Conservation (phyloP, 1,140 invertebrate species). For the Macrobrachium rosenbergii region DNA sequence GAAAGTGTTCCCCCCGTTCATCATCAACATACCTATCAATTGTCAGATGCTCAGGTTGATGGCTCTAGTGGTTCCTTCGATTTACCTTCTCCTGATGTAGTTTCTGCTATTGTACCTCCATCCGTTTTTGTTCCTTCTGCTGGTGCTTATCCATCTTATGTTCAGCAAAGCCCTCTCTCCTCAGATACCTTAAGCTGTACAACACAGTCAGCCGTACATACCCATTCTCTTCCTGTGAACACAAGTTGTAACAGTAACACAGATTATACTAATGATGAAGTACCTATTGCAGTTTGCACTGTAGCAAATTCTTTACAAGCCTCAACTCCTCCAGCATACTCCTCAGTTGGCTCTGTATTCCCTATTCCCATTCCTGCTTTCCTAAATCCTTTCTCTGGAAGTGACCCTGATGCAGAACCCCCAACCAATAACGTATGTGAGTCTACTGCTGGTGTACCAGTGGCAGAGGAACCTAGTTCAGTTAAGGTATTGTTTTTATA, state of each 20-base stretch:
- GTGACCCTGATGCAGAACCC: too few relatives aligned
- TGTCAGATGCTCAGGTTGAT: background rate
- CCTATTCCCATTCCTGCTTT: conserved; percentile 21
- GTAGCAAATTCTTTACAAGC: background rate
- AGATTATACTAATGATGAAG: background rate
- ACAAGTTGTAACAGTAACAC: too few relatives aligned
- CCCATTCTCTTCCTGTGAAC: background rate
- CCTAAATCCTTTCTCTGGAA: conserved; percentile 29
- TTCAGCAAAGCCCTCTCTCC: background rate
- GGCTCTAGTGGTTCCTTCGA: too few relatives aligned
- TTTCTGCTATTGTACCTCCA: background rate
- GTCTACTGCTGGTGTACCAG: too few relatives aligned
- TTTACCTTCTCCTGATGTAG: too few relatives aligned
- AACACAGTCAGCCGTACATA: background rate
- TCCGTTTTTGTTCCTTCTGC: background rate
- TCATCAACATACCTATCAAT: too few relatives aligned
- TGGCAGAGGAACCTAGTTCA: too few relatives aligned
- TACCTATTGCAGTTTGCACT: background rate
- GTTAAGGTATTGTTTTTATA: too few relatives aligned
- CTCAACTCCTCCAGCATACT: too few relatives aligned
- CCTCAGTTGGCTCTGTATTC: background rate
- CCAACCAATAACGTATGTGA: too few relatives aligned
- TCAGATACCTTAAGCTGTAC: background rate
- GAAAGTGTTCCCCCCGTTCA: too few relatives aligned
- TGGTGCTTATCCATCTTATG: background rate